Evolutionary conservation across 1,140 invertebrate genomes (phyloP), one percentile per base, ranked within the genome.

Genomic region (Cyclina sinensis): DNA sequence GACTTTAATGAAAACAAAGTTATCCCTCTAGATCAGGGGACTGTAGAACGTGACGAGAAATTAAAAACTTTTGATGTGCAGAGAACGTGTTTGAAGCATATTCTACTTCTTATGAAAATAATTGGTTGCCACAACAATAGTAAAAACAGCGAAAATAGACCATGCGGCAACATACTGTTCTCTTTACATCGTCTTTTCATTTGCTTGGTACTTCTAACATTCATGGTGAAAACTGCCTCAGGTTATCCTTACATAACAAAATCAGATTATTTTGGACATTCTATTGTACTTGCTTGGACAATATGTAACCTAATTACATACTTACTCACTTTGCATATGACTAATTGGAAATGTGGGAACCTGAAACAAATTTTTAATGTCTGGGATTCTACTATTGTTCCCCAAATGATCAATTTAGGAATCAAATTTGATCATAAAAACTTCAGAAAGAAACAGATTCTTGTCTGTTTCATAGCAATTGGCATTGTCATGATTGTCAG

Each of bases 41-140:
- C 9, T 14, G 21, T 39, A 48, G n/a, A 12, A 12, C 35, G 5
- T 35, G 21, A 30, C 35, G 32, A 59, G 3, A 32, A 57, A 62
- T 30, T 2, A 59, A 62, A 4, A 2, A 80, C 7, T 5, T 27
- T 35, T 32, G 48, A 76, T 9, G 24, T 80, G 35, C 18, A 59
- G 48, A 59, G 32, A 35, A 24, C 27, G 14, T 80, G 78, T 80
- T 48, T 80, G 14, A 80, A 80, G 18, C 78, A 54, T 39, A 59
- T 80, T 39, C 35, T 80, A 16, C 1, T 80, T n/a, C 27, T 30
- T n/a, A 57, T 80, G 48, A 37, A 51, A 80, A 32, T 80, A 9
- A 51, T 21, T 62, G 78, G 78, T 35, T 39, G 30, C 30, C 59
- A 80, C 39, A 24, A 39, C n/a, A n/a, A n/a, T n/a, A n/a, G n/a